Conservation (phyloP, 2,888 invertebrate species). For the Apamea crenata region DNA sequence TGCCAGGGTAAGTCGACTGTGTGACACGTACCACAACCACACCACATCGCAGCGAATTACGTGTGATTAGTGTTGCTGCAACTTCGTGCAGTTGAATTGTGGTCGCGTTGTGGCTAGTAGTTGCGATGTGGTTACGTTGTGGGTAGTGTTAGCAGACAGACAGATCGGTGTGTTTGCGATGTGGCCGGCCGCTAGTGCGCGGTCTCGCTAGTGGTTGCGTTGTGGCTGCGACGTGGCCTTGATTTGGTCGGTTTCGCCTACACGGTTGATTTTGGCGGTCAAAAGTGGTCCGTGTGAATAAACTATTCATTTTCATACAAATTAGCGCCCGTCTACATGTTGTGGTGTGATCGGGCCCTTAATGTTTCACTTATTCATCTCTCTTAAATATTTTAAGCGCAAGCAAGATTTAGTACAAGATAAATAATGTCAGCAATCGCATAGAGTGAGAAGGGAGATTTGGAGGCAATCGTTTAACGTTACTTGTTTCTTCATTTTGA, state of each 20-base stretch:
- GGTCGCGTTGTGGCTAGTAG: background rate
- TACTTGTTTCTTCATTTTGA: background rate
- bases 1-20: conserved; percentile 77
- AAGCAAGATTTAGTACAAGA: background rate
- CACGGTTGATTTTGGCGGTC: background rate
- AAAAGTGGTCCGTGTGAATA: background rate
- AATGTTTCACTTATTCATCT: background rate
- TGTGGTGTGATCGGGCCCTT: background rate
- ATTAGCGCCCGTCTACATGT: background rate
- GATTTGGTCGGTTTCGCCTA: background rate
- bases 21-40: background rate
- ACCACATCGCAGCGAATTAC: background rate
- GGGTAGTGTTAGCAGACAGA: background rate
- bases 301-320: background rate
- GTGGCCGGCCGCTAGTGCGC: background rate
- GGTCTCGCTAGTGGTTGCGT: background rate
- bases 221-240: background rate
- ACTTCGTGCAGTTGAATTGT: background rate
- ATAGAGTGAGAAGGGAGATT: background rate
- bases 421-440: too few relatives aligned
- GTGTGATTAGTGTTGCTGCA: background rate
- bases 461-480: background rate
- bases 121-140: background rate
- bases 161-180: background rate
- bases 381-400: background rate